Percentiles rank a stretch among this genome's conserved stretches.
Conservation (phyloP, 2,797 vertebrate species). For the Chiloscyllium punctatum region DNA sequence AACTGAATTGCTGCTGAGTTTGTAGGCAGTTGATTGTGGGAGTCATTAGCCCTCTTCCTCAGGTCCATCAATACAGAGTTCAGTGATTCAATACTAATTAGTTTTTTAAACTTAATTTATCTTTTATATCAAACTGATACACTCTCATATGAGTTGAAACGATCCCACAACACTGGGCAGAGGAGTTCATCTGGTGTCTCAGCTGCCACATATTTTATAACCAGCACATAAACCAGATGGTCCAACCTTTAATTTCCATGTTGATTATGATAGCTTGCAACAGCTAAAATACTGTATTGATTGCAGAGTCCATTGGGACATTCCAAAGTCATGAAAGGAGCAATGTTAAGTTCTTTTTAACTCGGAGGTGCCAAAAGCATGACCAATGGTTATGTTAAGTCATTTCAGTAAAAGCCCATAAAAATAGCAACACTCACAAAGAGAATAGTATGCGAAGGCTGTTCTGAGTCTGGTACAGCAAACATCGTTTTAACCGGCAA, state of each 20-base stretch:
- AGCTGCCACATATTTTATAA: background rate
- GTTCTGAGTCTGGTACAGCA: background rate
- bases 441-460: background rate
- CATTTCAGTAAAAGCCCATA: background rate
- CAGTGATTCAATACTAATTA: background rate
- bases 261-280: background rate
- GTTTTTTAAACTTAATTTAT: background rate
- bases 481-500: too few relatives aligned
- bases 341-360: background rate
- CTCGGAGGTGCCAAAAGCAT: background rate
- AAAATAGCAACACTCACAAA: background rate
- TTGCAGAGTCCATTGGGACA: background rate
- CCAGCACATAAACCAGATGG: background rate
- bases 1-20: background rate
- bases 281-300: background rate
- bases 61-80: background rate
- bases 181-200: background rate
- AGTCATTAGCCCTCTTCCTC: background rate
- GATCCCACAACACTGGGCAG: background rate
- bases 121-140: background rate
- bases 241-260: background rate
- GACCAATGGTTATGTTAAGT: background rate
- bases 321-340: background rate
- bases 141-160: background rate
- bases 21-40: background rate